Evolutionary conservation across 2,888 invertebrate genomes (phyloP).

Genomic region (Diloba caeruleocephala): DNA sequence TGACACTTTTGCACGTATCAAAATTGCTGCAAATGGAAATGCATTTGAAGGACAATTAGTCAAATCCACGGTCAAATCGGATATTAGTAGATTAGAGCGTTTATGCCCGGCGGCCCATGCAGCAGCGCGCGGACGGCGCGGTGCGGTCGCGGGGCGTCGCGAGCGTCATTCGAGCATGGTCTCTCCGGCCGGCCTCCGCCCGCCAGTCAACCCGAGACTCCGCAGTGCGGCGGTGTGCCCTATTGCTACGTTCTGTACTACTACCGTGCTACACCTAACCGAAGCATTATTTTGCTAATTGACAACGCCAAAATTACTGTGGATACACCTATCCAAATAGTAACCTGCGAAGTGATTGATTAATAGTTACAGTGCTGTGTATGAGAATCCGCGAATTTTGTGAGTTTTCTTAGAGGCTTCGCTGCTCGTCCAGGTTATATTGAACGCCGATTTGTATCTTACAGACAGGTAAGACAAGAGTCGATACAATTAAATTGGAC

Average conservation of each 20-base stretch:
- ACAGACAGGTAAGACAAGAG: constrained; percentile 75
- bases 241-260: constrained; percentile 54
- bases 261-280: constrained; percentile 47
- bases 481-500: constrained; percentile 9
- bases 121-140: constrained; percentile 1
- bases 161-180: constrained; percentile 60
- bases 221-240: constrained; percentile 81
- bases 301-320: constrained; percentile 46
- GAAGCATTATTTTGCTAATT: constrained; percentile 51
- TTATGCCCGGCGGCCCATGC: constrained; percentile 1
- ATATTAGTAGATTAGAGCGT: constrained; percentile 4
- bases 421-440: constrained; percentile 65
- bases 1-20: neutral
- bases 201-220: constrained; percentile 78
- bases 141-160: constrained; percentile 41
- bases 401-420: constrained; percentile 66
- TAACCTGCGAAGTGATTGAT: constrained; percentile 58
- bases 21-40: neutral
- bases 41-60: neutral
- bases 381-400: constrained; percentile 64
- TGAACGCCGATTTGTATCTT: constrained; percentile 71
- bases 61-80: neutral
- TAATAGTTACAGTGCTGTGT: constrained; percentile 68
- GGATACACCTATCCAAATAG: constrained; percentile 50
- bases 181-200: constrained; percentile 55